phyloP scores from a whole-genome alignment of 1,140 invertebrate genomes.

The Neomicropteryx cornuta region DNA sequence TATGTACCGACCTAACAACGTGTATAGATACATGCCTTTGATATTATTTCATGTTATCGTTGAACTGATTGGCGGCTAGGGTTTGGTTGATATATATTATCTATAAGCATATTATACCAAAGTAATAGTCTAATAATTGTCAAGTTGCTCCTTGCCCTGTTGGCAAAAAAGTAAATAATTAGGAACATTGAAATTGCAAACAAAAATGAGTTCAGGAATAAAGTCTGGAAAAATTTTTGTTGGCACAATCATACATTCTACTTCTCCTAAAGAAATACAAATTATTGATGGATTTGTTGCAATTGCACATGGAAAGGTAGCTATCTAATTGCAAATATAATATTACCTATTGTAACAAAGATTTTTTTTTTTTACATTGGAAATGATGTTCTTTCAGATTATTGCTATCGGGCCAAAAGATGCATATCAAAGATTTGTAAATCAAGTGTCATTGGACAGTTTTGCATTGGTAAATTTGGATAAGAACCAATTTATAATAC shows the following conservation, averaged over 20 bases:
- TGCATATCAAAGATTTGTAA: slow-evolving; percentile 17
- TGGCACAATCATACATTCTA: slow-evolving; percentile 24
- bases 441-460: slow-evolving; percentile 14
- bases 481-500: slow-evolving; percentile 62
- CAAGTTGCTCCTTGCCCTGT: no score
- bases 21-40: no score
- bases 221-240: slow-evolving; percentile 22
- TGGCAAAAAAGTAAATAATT: no score
- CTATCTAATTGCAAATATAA: slow-evolving; percentile 2
- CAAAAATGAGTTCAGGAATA: no score
- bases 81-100: no score
- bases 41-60: no score
- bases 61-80: no score
- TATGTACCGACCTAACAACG: no score
- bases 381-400: slow-evolving; percentile 18
- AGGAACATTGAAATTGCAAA: no score
- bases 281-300: slow-evolving; percentile 21
- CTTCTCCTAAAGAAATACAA: slow-evolving; percentile 16
- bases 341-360: slow-evolving; percentile 4
- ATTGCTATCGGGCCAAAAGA: slow-evolving; percentile 19
- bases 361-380: slow-evolving; percentile 6
- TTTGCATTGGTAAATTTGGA: slow-evolving; percentile 28
- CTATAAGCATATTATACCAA: no score
- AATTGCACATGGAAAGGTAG: slow-evolving; percentile 29
- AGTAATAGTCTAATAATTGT: no score